A percentile compares a stretch with the other conserved stretches of the same genome.
phyloP scores from a whole-genome alignment of 2,888 invertebrate genomes.

The Drosophila helvetica region DNA sequence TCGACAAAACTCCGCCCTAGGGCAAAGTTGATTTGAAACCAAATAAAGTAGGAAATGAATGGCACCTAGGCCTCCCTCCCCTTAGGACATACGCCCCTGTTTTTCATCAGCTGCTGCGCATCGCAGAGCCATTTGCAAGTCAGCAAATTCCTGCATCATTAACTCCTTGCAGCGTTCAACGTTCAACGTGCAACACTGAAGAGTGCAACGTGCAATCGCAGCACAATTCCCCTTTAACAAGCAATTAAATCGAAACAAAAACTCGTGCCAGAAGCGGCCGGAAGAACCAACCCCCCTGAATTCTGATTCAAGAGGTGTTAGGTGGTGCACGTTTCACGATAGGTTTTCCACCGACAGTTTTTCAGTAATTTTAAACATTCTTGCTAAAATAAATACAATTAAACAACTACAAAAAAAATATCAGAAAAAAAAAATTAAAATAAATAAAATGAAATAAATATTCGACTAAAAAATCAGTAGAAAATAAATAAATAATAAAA shows the following conservation, averaged over 20 bases:
- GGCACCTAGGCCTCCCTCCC: not conserved
- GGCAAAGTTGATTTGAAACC: slow-evolving; percentile 23
- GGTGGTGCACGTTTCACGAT: not conserved
- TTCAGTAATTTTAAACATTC: not conserved
- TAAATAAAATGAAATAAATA: too few species aligned
- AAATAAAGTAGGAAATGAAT: slow-evolving; percentile 5
- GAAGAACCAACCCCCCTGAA: slow-evolving; percentile 34
- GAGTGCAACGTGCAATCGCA: slow-evolving; percentile 62
- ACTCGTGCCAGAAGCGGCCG: slow-evolving; percentile 23
- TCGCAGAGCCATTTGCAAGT: slow-evolving; percentile 51
- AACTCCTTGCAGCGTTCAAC: slow-evolving; percentile 43
- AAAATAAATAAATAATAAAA: too few species aligned
- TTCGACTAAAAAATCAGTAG: too few species aligned
- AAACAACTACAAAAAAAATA: too few species aligned
- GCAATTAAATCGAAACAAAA: slow-evolving; percentile 80
- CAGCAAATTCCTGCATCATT: slow-evolving; percentile 78
- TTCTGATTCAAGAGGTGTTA: slow-evolving; percentile 2
- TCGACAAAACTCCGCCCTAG: slow-evolving; percentile 24
- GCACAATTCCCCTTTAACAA: slow-evolving; percentile 79
- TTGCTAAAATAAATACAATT: fast-evolving
- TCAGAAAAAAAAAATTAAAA: too few species aligned
- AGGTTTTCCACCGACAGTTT: not conserved
- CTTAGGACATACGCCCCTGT: not conserved
- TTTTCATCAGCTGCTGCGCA: slow-evolving; percentile 1
- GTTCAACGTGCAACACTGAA: slow-evolving; percentile 2